Base-by-base conservation (phyloP, 2,797 vertebrate genomes). In the Gobio occitaniae region DNA sequence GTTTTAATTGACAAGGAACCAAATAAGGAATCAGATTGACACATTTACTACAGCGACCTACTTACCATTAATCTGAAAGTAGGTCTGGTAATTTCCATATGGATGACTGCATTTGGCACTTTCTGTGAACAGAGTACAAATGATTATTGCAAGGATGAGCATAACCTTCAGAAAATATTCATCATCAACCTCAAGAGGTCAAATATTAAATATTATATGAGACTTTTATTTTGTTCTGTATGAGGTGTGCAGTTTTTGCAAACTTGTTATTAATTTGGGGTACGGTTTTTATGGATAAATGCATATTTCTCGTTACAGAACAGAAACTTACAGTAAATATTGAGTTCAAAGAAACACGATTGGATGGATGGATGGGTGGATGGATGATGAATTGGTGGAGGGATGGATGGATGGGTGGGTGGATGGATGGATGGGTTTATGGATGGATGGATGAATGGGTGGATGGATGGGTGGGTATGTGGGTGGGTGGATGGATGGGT, bases 41-140 rank as follows among this genome's bases (percentile, higher is more conserved):
- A 82, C 80, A 82, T 82, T 82, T 82, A 50, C 17, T 36, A n/a
- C 63, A 82, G 63, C 48, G 80, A 41, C 63, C 65, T 69, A 78
- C 75, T 70, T 69, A 29, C 48, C 47, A 81, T 81, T 44, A 81
- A 81, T 71, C 52, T 71, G 68, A 71, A 70, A 82, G 68, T 71
- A 54, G 66, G 50, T 81, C 66, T 81, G 66, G 56, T 70, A 59
- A 59, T 71, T 11, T 82, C 32, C n/a, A 15, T 38, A 17, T 59
- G 66, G 52, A 78, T 78, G 59, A 44, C 75, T 13, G 12, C 12
- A 4, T 29, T 44, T 4, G 13, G 12, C 50, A n/a, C 74, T 76
- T 56, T 56, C 50, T 76, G 74, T 76, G 74, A 76, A 38, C 4
- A 75, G 17, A 38, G 29, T 48, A 75, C 29, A 36, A 54, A 59